Evolutionary conservation across 1,140 invertebrate genomes (phyloP).

Genomic region (Penaeus vannamei): DNA sequence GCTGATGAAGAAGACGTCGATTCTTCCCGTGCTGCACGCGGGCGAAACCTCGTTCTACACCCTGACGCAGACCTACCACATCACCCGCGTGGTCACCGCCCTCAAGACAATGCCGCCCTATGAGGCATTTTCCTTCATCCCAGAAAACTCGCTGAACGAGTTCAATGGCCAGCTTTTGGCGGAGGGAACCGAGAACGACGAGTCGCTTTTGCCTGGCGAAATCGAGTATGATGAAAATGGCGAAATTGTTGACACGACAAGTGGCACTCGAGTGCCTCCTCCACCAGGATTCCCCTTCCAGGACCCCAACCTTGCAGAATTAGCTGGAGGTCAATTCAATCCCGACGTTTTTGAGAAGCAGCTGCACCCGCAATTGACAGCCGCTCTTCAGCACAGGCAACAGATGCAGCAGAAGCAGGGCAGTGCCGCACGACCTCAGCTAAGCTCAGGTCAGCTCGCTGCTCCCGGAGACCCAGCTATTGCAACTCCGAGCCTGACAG

Average conservation of each 20-base stretch:
- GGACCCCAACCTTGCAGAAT: conserved; percentile 70
- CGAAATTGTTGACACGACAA: conserved; percentile 79
- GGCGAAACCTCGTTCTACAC: conserved; percentile 78
- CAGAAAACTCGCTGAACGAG: conserved; percentile 89
- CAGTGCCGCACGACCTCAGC: conserved; percentile 66
- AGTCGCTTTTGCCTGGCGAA: conserved; percentile 79
- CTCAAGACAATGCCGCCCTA: conserved; percentile 89
- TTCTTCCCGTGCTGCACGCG: conserved; percentile 82
- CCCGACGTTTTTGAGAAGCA: conserved; percentile 61
- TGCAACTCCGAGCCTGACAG: conserved; percentile 71
- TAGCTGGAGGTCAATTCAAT: conserved; percentile 70
- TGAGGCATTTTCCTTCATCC: conserved; percentile 88
- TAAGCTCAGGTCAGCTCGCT: conserved; percentile 45
- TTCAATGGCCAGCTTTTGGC: conserved; percentile 80
- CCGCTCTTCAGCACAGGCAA: conserved; percentile 54
- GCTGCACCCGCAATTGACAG: conserved; percentile 61
- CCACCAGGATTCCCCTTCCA: conserved; percentile 70
- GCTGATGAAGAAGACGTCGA: conserved; percentile 87
- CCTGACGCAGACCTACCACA: conserved; percentile 88
- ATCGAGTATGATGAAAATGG: conserved; percentile 87
- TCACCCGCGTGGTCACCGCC: conserved; percentile 87
- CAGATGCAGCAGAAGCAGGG: conserved; percentile 70
- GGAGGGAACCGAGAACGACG: conserved; percentile 68
- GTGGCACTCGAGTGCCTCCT: conserved; percentile 72
- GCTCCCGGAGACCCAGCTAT: conserved; percentile 66